Percentiles rank a stretch among this genome's conserved stretches.
These are phyloP conservation scores for Chrysotoxum bicinctum DNA, from an alignment of 2,888 invertebrate species.

Conservation along the genomic window DNA sequence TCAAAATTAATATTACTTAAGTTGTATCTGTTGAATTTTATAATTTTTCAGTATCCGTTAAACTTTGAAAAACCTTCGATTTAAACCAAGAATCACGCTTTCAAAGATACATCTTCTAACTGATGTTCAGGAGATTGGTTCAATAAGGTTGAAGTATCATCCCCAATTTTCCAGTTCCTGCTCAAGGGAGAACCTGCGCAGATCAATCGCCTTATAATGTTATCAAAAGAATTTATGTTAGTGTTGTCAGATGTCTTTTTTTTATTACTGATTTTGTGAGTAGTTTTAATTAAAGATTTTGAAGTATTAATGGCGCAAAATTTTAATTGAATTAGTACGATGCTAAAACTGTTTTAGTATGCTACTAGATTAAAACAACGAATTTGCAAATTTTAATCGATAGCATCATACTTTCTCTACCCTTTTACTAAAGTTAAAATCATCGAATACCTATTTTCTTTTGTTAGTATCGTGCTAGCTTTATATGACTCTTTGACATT, in stretches of 20 bases:
- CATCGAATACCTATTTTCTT: too few species aligned
- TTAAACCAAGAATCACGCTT: slow-evolving; percentile 3
- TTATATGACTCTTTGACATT: too few species aligned
- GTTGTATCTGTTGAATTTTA: neutral
- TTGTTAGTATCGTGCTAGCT: too few species aligned
- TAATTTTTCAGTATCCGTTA: neutral
- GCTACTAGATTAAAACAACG: too few species aligned
- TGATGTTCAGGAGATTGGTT: slow-evolving; percentile 44
- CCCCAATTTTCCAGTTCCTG: slow-evolving; percentile 22
- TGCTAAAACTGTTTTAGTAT: too few species aligned
- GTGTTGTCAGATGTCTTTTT: neutral
- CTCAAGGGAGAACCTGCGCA: slow-evolving; percentile 22
- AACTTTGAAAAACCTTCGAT: neutral
- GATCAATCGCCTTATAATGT: neutral
- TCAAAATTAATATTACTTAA: neutral
- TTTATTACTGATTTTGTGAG: neutral
- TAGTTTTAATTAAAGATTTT: too few species aligned
- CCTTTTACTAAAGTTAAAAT: too few species aligned
- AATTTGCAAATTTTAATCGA: too few species aligned
- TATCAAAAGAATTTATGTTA: neutral
- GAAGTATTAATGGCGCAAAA: too few species aligned
- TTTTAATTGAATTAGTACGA: too few species aligned
- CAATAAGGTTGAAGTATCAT: slow-evolving; percentile 38
- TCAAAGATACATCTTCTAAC: slow-evolving; percentile 39
- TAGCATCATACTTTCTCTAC: too few species aligned